These are phyloP conservation scores for Trachythela sp. DNA, from an alignment of 64 coral and sea anemone genomes.

Conservation along the genomic window DNA sequence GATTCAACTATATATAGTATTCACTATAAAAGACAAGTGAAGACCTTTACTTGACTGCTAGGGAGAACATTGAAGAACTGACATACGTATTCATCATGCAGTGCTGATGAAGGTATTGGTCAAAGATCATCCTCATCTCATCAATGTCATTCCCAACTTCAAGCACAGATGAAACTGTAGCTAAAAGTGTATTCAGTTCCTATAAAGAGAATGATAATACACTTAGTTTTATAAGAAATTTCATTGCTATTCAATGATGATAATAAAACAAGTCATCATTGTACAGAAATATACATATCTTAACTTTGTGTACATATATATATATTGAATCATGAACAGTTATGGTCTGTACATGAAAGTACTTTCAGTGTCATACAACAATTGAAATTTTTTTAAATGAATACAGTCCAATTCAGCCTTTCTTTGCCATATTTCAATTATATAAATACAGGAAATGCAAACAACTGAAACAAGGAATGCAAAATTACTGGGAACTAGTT, in stretches of 20 bases:
- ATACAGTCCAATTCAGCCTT: neutral
- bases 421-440: too few species aligned
- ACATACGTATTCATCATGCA: neutral
- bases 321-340: too few species aligned
- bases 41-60: too few species aligned
- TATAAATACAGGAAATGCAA: neutral
- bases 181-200: too few species aligned
- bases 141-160: neutral
- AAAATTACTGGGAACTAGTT: neutral
- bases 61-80: too few species aligned
- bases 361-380: neutral
- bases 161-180: neutral
- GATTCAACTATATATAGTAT: too few species aligned
- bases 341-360: neutral
- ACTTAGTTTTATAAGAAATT: neutral
- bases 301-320: neutral
- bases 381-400: neutral
- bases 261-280: neutral
- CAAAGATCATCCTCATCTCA: neutral
- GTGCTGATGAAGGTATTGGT: neutral
- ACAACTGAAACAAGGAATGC: neutral
- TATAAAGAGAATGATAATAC: neutral
- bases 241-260: neutral
- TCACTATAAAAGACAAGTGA: too few species aligned
- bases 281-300: constrained; percentile 24